Evolutionary conservation across 1,140 invertebrate genomes (phyloP).

Genomic region (Acromyrmex heyeri): DNA sequence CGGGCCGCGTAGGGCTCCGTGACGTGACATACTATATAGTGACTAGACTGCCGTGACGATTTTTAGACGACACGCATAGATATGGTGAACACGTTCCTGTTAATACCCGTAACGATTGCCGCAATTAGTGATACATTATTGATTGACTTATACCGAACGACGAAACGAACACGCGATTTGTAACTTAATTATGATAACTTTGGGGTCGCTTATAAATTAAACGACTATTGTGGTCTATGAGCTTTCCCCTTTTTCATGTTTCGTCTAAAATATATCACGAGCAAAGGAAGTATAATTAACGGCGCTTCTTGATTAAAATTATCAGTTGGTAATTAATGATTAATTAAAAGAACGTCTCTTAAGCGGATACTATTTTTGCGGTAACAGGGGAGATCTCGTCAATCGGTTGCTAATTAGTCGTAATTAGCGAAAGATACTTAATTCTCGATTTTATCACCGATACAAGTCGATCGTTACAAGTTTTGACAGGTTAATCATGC

Average conservation of each 20-base stretch:
- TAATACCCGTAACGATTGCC: conserved; percentile 52
- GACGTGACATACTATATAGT: conserved; percentile 66
- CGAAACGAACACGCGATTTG: neutral
- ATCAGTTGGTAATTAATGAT: conserved; percentile 62
- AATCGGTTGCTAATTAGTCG: conserved; percentile 63
- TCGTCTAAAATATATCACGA: neutral
- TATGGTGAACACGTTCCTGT: neutral
- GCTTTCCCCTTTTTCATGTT: neutral
- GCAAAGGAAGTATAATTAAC: conserved; percentile 42
- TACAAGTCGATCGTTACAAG: conserved; percentile 7
- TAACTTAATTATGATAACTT: neutral
- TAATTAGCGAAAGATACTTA: conserved; percentile 61
- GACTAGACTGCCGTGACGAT: conserved; percentile 58
- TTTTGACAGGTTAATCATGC: conserved; percentile 46
- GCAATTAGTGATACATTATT: conserved; percentile 68
- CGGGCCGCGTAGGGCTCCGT: conserved; percentile 52
- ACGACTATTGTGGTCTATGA: neutral
- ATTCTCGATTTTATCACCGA: conserved; percentile 39
- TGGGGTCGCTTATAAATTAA: neutral
- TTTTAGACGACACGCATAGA: conserved; percentile 38
- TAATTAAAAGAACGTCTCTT: conserved; percentile 65
- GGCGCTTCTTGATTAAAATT: conserved; percentile 60
- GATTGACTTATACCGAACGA: conserved; percentile 36
- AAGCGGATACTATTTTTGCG: conserved; percentile 21
- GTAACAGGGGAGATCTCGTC: conserved; percentile 12